Conservation (phyloP, 1,140 invertebrate genomes). For the Drosophila ironensis region DNA sequence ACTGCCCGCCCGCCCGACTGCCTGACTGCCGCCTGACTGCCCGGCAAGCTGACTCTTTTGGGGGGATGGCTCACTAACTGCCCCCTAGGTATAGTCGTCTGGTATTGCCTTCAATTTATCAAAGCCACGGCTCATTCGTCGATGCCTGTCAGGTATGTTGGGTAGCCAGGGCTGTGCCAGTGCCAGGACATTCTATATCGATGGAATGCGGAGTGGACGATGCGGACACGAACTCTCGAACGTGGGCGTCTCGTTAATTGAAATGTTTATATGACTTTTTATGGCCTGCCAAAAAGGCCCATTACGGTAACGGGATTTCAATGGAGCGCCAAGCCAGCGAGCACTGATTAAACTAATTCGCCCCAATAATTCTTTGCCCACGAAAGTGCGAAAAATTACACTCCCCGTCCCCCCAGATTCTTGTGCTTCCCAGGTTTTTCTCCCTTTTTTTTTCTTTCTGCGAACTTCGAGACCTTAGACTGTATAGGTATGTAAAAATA, state of each 20-base stretch:
- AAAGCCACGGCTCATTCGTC: slow-evolving; percentile 73
- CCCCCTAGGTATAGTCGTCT: slow-evolving; percentile 8
- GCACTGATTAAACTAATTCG: slow-evolving; percentile 73
- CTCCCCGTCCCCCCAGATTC: not conserved
- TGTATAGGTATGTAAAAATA: slow-evolving; percentile 59
- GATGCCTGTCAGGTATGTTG: slow-evolving; percentile 55
- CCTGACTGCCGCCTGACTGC: slow-evolving; percentile 8
- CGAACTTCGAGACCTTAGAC: slow-evolving; percentile 16
- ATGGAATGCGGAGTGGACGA: not conserved
- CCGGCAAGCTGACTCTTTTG: not conserved
- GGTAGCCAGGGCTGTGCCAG: too few species aligned
- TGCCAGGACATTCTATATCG: not conserved
- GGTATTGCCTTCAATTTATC: slow-evolving; percentile 73
- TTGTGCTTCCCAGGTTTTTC: not conserved
- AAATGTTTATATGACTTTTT: slow-evolving; percentile 80
- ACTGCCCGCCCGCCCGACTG: not conserved
- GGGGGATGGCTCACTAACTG: slow-evolving; percentile 50
- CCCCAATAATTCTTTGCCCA: slow-evolving; percentile 57
- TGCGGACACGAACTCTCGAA: slow-evolving; percentile 23
- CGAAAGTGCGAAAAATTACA: slow-evolving; percentile 34
- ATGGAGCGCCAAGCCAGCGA: slow-evolving; percentile 38
- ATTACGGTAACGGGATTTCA: slow-evolving; percentile 70
- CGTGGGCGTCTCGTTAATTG: slow-evolving; percentile 70
- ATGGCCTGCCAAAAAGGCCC: slow-evolving; percentile 75
- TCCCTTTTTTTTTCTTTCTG: not conserved